Conservation (phyloP, 2,797 vertebrate genomes). For the Tangara arthus region DNA sequence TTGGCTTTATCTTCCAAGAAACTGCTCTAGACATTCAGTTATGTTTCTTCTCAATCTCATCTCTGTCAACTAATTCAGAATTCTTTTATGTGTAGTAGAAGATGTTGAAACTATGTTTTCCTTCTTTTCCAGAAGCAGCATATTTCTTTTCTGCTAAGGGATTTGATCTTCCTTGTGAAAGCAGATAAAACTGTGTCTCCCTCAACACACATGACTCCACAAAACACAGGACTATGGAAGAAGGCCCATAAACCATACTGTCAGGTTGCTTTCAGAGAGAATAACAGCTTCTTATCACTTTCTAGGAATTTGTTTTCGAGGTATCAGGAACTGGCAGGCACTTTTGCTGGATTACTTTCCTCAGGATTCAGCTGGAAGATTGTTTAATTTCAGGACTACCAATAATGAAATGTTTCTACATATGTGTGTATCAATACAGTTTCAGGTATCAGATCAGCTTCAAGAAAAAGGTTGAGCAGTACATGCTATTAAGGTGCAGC, state of each 20-base stretch:
- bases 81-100: neutral
- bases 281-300: neutral
- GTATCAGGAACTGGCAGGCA: neutral
- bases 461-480: neutral
- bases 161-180: neutral
- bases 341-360: neutral
- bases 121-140: neutral
- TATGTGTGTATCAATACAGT: neutral
- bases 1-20: neutral
- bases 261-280: neutral
- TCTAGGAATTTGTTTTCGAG: neutral
- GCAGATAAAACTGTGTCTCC: neutral
- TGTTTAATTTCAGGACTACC: neutral
- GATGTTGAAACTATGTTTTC: neutral
- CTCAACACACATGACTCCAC: neutral
- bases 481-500: neutral
- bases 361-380: neutral
- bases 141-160: neutral
- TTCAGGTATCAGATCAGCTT: neutral
- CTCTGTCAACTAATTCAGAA: neutral
- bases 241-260: neutral
- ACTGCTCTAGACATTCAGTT: neutral
- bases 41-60: neutral
- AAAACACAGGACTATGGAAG: neutral
- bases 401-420: neutral